phyloP scores from a whole-genome alignment of 2,113 vertebrate genomes.

The Rousettus leschenaultii region DNA sequence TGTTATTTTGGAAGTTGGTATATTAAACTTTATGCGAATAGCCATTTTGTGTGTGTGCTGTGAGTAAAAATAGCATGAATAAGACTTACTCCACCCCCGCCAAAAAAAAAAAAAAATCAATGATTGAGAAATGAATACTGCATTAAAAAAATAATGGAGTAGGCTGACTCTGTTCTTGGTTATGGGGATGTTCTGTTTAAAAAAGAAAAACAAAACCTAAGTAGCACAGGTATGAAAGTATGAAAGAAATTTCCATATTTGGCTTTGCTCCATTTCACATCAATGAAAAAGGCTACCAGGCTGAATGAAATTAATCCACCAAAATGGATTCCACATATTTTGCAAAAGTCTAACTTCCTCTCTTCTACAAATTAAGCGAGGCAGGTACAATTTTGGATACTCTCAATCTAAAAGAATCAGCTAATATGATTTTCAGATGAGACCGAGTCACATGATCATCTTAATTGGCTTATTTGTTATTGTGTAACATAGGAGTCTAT shows the following conservation, averaged over 20 bases:
- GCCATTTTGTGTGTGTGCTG: not conserved
- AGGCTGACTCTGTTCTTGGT: not conserved
- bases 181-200: not conserved
- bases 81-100: not conserved
- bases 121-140: not conserved
- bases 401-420: not conserved
- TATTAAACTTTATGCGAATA: not conserved
- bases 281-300: not conserved
- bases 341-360: not conserved
- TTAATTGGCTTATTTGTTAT: not conserved
- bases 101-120: not conserved
- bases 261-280: not conserved
- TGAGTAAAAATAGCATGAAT: not conserved
- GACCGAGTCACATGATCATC: not conserved
- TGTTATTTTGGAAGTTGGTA: conserved; percentile 15
- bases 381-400: not conserved
- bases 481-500: not conserved
- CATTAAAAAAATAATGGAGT: not conserved
- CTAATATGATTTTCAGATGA: not conserved
- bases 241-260: not conserved
- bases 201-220: not conserved
- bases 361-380: not conserved
- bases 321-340: not conserved
- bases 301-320: not conserved
- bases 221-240: not conserved